Evolutionary conservation across 2,888 invertebrate genomes (phyloP).

Genomic region (Latheticus oryzae): DNA sequence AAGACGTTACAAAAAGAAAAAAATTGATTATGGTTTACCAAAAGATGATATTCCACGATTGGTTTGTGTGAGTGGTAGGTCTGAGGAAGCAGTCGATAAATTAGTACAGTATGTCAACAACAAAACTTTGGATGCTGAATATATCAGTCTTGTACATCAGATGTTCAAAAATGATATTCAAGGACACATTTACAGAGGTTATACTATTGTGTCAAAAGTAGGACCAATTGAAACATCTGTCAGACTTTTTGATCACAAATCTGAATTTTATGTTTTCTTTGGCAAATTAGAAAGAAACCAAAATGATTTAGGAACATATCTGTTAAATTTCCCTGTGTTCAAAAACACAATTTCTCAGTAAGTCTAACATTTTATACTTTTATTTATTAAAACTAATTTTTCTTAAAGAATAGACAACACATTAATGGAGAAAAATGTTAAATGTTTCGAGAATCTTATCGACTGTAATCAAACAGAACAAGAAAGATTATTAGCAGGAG

Average conservation of each 20-base stretch:
- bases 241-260: background rate
- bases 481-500: no score
- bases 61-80: constrained; percentile 81
- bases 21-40: constrained; percentile 73
- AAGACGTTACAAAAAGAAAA: constrained; percentile 70
- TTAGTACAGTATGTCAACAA: constrained; percentile 73
- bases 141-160: constrained; percentile 65
- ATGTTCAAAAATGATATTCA: constrained; percentile 23
- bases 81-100: constrained; percentile 76
- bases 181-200: constrained; percentile 30
- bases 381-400: constrained; percentile 5
- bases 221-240: constrained; percentile 1
- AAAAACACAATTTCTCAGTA: constrained; percentile 7
- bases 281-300: background rate
- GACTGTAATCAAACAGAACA: no score
- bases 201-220: constrained; percentile 8
- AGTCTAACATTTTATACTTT: background rate
- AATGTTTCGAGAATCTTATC: no score
- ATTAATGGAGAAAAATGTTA: background rate
- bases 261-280: constrained; percentile 4
- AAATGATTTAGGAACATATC: constrained; percentile 66
- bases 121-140: constrained; percentile 73
- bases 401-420: constrained; percentile 4
- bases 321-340: constrained; percentile 75
- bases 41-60: constrained; percentile 77